Conservation (phyloP, 2,888 invertebrate genomes). For the Drosophila atroscutellata region DNA sequence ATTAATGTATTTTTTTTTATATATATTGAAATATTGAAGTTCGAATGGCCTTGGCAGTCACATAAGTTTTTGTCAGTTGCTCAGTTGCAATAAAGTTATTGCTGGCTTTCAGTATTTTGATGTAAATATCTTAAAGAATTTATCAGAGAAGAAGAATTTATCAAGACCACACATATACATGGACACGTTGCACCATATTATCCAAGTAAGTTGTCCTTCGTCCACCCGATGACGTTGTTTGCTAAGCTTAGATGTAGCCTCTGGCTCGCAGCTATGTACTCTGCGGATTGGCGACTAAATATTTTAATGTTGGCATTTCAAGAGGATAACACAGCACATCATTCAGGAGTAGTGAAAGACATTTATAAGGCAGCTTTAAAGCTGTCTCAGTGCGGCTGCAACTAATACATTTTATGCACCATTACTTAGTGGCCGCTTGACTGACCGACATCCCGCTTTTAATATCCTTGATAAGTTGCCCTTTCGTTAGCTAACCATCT, state of each 20-base stretch:
- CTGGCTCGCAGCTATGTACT: conserved; percentile 12
- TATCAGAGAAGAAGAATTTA: conserved; percentile 25
- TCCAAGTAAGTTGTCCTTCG: conserved; percentile 48
- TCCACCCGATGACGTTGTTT: conserved; percentile 44
- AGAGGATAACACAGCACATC: conserved; percentile 56
- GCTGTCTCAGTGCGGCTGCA: conserved; percentile 26
- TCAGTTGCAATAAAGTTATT: conserved; percentile 14
- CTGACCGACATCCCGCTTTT: conserved; percentile 30
- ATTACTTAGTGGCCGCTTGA: conserved; percentile 13
- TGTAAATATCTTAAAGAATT: conserved; percentile 57
- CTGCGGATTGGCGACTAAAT: conserved; percentile 58
- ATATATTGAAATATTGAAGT: conserved; percentile 41
- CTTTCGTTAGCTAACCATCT: conserved; percentile 3
- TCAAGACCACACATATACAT: conserved; percentile 7
- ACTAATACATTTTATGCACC: conserved; percentile 43
- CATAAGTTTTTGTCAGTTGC: conserved; percentile 46
- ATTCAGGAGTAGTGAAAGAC: conserved; percentile 6
- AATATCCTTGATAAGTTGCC: conserved; percentile 50
- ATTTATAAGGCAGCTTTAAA: conserved; percentile 22
- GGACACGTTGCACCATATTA: conserved; percentile 42
- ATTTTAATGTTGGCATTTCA: conserved; percentile 69
- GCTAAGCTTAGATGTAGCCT: conserved; percentile 22
- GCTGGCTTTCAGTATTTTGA: conserved; percentile 41
- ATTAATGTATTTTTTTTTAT: conserved; percentile 12
- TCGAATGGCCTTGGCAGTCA: conserved; percentile 56